These are phyloP conservation scores for Nothoprocta perdicaria DNA, from an alignment of 2,113 vertebrate genomes.

Conservation along the genomic window DNA sequence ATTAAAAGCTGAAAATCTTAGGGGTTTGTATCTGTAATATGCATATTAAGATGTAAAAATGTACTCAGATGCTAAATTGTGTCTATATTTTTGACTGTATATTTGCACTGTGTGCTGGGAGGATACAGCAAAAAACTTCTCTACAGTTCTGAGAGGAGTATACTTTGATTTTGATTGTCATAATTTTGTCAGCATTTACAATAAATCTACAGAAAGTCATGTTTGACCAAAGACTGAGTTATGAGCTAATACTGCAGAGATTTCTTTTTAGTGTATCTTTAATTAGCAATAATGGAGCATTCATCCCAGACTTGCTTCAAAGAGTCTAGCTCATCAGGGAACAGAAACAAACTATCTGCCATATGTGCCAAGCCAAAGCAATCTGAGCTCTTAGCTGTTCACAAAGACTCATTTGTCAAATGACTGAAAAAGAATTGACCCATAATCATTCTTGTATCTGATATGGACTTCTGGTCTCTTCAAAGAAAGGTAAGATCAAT, in stretches of 20 bases:
- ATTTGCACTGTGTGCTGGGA: neutral
- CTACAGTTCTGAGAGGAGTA: neutral
- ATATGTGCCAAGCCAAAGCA: neutral
- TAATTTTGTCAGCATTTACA: neutral
- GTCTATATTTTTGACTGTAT: neutral
- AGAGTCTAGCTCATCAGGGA: neutral
- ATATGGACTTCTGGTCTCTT: neutral
- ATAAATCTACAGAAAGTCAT: neutral
- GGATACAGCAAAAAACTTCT: neutral
- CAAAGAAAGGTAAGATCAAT: neutral
- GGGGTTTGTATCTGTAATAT: neutral
- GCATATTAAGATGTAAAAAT: neutral
- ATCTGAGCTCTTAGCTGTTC: neutral
- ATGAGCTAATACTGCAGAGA: neutral
- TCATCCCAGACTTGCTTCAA: neutral
- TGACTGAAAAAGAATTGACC: neutral
- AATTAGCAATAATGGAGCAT: neutral
- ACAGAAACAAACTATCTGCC: neutral
- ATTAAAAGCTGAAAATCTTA: neutral
- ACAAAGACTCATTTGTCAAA: conserved; percentile 16
- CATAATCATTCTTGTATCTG: neutral
- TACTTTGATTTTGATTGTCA: neutral
- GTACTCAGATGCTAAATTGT: neutral
- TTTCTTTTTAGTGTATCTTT: neutral
- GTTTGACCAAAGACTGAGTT: neutral